Evolutionary conservation across 1,140 invertebrate species (phyloP).

Genomic region (Calephelis virginiensis): DNA sequence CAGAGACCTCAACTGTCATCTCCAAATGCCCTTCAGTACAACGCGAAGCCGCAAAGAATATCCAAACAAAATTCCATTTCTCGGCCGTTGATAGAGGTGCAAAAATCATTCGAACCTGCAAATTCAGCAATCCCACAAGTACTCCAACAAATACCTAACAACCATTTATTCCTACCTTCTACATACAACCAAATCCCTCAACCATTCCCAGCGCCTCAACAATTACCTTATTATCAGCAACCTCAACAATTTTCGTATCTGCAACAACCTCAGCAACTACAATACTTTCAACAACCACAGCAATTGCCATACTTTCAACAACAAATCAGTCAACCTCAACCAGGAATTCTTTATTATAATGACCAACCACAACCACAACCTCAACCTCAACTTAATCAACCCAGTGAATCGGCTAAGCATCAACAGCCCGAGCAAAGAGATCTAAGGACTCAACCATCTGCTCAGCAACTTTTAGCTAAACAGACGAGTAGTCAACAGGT

Average conservation of each 20-base stretch:
- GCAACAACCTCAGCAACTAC: conserved; percentile 33
- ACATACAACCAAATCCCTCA: conserved; percentile 29
- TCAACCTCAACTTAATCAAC: conserved; percentile 19
- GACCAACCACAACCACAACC: conserved; percentile 20
- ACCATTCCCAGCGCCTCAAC: conserved; percentile 32
- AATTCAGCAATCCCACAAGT: conserved; percentile 20
- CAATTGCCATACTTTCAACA: conserved; percentile 26
- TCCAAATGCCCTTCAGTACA: conserved; percentile 42
- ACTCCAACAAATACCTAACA: conserved; percentile 16
- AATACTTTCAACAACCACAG: conserved; percentile 19
- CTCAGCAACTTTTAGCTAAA: conserved; percentile 23
- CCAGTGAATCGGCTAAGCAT: conserved; percentile 11
- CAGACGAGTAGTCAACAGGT: conserved; percentile 33
- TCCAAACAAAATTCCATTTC: conserved; percentile 20
- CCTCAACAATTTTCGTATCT: conserved; percentile 21
- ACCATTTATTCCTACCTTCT: conserved; percentile 23
- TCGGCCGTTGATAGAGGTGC: conserved; percentile 23
- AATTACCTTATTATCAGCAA: conserved; percentile 13
- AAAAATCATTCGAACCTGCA: conserved; percentile 28
- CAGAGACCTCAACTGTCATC: conserved; percentile 31
- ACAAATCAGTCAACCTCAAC: conserved; percentile 26
- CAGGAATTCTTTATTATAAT: conserved; percentile 29
- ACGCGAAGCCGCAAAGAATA: conserved; percentile 34
- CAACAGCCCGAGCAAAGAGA: conserved; percentile 32
- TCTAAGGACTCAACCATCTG: conserved; percentile 21